Evolutionary conservation across 2,797 vertebrate genomes (phyloP), one percentile per base, ranked within the genome.

Genomic region (Limosa lapponica): DNA sequence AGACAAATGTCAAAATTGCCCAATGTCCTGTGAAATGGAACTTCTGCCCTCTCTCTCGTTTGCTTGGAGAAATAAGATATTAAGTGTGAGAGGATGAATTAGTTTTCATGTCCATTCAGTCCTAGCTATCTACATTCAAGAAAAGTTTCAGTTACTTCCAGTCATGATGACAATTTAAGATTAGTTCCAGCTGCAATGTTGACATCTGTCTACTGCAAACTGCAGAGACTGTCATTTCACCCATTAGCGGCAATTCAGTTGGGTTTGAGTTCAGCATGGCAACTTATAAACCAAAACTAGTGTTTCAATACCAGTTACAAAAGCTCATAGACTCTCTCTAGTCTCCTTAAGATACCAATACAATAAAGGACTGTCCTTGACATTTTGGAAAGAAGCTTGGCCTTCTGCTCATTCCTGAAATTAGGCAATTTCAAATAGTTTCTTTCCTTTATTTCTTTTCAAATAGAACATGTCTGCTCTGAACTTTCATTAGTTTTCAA

Each of bases 141-240:
- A 85, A 61, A 82, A 93, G 64, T 82, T 91, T 83, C 43, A 8
- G 65, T 92, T 87, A 43, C 75, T 91, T 87, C 44, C 65, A 96
- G 65, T 92, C 70, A 87, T 65, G 82, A 94, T 82, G 94, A 95
- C 82, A 95, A 81, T 27, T 83, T 61, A 2, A 58, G 82, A 96
- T 86, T 77, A 46, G 89, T 75, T 94, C 92, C 95, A 97, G 94
- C 93, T 96, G 95, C 87, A 89, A 78, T 81, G 89, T 87, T 96
- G 95, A 97, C 90, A 94, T 95, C 55, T 92, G 77, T 92, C 92
- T 87, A 11, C 78, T 94, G 78, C 75, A 78, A 58, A 61, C 49
- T 87, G 74, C 87, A 74, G 74, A 81, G 82, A 41, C 37, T 59
- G 73, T 79, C 87, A 73, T 80, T 87, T 96, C 71, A 94, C 57